Base-by-base conservation (phyloP, 2,888 invertebrate species). In the Lobophora halterata region DNA sequence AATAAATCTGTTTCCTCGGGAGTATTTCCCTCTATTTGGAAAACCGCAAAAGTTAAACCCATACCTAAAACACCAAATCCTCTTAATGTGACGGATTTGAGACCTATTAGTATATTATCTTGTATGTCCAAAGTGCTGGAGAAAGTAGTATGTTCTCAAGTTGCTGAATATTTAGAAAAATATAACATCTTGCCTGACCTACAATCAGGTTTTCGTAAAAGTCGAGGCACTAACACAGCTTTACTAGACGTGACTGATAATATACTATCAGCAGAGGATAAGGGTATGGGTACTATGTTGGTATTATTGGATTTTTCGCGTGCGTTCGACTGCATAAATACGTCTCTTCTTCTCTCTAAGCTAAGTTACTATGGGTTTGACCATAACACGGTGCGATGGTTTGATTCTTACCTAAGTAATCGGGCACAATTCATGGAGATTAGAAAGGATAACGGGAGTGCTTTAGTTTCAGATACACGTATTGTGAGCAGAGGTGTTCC, bases 291-390 rank as follows among this genome's bases (percentile, higher is more conserved):
- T 1, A 39, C 45, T 1, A 26, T 46, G 0, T 7, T 55, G 1
- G 36, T 36, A 0, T 7, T 55, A 5, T 25, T 52, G 0, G 52
- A 52, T 21, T 52, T 31, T 17, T 49, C 49, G 1, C 32, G 52
- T 3, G 54, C 54, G 1, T 50, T 55, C 26, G 55, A 55, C 18
- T 12, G 17, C 1, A 45, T 52, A 2, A 46, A 51, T 23, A 24
- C 17, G 0, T 5, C 28, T 0, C 20, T 52, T 0, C 10, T 50
- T 0, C 9, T 52, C 0, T 49, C 49, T 0, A 52, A 52, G 19
- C 12, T 52, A 3, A 4, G 24, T 0, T 51, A 20, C 17, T 52
- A 55, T 17, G 51, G 51, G 1, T 48, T 51, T 29, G 24, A 43
- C 5, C 0, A 1, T 2, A 4, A 21, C 0, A 5, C 49, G 1